A percentile compares a stretch with the other conserved stretches of the same genome.
Conservation (phyloP, 2,113 vertebrate species). For the Oncorhynchus masou region DNA sequence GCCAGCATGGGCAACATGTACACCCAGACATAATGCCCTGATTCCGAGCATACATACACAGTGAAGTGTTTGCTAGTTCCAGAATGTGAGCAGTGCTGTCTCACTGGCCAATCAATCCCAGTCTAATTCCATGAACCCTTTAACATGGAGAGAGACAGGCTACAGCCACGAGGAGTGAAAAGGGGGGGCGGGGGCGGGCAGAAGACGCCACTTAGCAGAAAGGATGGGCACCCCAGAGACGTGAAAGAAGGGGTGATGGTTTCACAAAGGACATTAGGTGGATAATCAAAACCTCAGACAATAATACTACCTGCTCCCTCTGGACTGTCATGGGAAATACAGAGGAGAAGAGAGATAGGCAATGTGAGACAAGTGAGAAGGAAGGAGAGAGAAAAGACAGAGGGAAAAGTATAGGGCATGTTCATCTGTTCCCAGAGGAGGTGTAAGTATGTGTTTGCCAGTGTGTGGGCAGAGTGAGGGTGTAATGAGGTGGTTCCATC, state of each 20-base stretch:
- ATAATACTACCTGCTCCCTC: too few species aligned
- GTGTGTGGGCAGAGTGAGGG: slow-evolving; percentile 53
- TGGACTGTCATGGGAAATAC: not conserved
- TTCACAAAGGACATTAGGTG: too few species aligned
- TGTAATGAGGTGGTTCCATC: slow-evolving; percentile 70
- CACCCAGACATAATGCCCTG: not conserved
- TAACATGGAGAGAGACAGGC: slow-evolving; percentile 33
- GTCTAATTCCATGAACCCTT: slow-evolving; percentile 62
- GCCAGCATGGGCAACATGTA: not conserved
- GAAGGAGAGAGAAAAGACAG: not conserved
- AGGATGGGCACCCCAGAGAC: not conserved
- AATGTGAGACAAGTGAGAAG: not conserved
- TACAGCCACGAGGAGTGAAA: slow-evolving; percentile 30
- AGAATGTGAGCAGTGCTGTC: slow-evolving; percentile 35
- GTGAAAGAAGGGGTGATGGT: not conserved
- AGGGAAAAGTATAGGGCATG: slow-evolving; percentile 26
- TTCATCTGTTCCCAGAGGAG: slow-evolving; percentile 52
- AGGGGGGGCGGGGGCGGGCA: not conserved
- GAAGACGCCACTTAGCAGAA: too few species aligned
- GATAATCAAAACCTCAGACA: too few species aligned
- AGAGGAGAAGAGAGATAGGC: not conserved
- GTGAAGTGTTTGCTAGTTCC: not conserved
- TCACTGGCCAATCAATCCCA: slow-evolving; percentile 56
- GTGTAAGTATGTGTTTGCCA: slow-evolving; percentile 37
- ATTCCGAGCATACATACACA: not conserved